A percentile compares a stretch with the other conserved stretches of the same genome.
phyloP scores from a whole-genome alignment of 2,797 vertebrate species.

The Falco novaeseelandiae region DNA sequence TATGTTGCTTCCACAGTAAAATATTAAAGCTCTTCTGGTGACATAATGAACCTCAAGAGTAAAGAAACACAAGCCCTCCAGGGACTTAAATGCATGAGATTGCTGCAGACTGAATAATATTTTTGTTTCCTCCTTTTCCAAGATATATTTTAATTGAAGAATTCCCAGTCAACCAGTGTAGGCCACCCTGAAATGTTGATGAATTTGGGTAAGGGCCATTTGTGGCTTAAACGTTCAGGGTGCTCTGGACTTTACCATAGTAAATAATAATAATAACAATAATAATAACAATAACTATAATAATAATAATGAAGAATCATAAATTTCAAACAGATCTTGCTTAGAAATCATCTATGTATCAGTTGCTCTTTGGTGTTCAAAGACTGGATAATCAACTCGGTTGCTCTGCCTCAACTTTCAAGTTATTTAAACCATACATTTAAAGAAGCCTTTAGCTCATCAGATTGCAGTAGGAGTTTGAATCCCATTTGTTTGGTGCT shows the following conservation, averaged over 20 bases:
- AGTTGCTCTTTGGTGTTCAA: not conserved
- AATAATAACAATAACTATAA: not conserved
- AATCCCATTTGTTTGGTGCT: not conserved
- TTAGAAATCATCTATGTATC: not conserved
- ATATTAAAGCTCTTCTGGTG: constrained; percentile 42
- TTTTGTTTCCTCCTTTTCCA: constrained; percentile 39
- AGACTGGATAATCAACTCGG: not conserved
- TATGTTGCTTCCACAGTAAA: constrained; percentile 49
- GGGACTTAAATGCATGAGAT: constrained; percentile 2
- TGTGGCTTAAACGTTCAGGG: not conserved
- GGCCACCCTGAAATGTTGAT: not conserved
- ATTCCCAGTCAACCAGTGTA: not conserved
- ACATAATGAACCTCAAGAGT: constrained; percentile 39
- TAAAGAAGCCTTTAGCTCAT: not conserved
- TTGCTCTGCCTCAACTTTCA: not conserved
- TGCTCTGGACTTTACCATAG: not conserved
- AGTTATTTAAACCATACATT: not conserved
- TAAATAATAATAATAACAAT: not conserved
- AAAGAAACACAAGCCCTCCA: constrained; percentile 28
- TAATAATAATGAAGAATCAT: not conserved
- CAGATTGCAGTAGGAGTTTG: not conserved
- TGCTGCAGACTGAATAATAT: constrained; percentile 40
- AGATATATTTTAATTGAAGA: constrained; percentile 15
- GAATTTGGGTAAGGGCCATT: not conserved
- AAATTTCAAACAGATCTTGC: not conserved